Evolutionary conservation across 1,140 invertebrate species (phyloP), one percentile per base, ranked within the genome.

Genomic region (Drosophila arizonae): DNA sequence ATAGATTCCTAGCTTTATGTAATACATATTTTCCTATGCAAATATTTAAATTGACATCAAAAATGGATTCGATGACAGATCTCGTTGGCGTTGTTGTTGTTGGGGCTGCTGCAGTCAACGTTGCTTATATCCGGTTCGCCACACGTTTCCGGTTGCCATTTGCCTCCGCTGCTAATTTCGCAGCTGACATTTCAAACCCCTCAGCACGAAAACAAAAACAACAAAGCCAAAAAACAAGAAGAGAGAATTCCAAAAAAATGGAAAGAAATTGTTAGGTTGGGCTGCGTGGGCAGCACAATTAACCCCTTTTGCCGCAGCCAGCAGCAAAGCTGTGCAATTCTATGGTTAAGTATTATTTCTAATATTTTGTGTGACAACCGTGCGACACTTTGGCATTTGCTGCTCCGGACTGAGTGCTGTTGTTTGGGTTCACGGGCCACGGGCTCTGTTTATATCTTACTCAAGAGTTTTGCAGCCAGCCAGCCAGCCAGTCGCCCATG

Each of bases 331-430:
- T 88, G 73, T 80, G 84, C 85, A 75, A 84, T 84, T 88, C 84
- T 88, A 81, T 88, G 84, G 84, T 80, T 88, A 88, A 88, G 84
- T 88, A 89, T 88, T 78, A 89, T 88, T 88, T 88, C 84, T 89
- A 88, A 88, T 88, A 88, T 88, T 86, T 86, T 88, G 84, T 88
- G 84, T 79, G 80, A 88, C 80, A 88, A 72, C 73, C 82, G 77
- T 82, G 85, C 82, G 84, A 87, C 79, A 87, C 79, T 87, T 87
- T 87, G 84, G 82, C 76, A 87, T 87, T 87, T 77, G 39, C 39
- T 66, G 60, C 39, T 58, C 24, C 48, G 65, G 61, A 17, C 30
- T 57, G 30, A 30, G 48, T 72, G 63, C 55, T 55, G 61, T 11
- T 62, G 58, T 55, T 33, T 67, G 69, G 55, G 57, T 54, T 69